Conservation (phyloP, 2,113 vertebrate species). For the Steatornis caripensis region DNA sequence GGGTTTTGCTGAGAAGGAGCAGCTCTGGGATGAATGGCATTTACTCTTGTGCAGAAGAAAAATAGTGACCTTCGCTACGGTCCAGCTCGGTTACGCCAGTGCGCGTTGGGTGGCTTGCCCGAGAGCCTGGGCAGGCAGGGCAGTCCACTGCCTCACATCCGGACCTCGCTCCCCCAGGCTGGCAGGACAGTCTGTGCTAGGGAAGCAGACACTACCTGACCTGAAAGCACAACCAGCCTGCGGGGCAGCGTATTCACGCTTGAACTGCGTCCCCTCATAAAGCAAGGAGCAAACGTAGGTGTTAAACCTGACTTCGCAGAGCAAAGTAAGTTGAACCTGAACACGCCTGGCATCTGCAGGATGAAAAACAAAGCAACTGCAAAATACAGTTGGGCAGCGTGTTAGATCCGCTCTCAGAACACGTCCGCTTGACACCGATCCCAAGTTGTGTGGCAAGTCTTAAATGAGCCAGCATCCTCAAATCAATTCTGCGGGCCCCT, state of each 20-base stretch:
- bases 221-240: not conserved
- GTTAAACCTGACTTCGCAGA: not conserved
- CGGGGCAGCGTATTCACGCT: not conserved
- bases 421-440: rapidly evolving
- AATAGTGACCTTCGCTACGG: not conserved
- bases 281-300: not conserved
- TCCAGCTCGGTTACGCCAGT: not conserved
- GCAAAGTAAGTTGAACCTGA: not conserved
- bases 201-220: not conserved
- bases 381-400: not conserved
- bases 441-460: not conserved
- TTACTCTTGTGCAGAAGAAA: not conserved
- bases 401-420: not conserved
- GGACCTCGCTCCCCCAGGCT: no score
- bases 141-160: not conserved
- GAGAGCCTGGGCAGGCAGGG: not conserved
- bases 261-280: not conserved
- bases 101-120: not conserved
- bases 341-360: not conserved
- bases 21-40: no score
- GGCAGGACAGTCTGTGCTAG: not conserved
- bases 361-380: not conserved
- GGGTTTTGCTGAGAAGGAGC: not conserved
- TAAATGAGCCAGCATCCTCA: not conserved
- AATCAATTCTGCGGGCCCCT: not conserved